Conservation (phyloP, 2,888 invertebrate species). For the Macaria notata region DNA sequence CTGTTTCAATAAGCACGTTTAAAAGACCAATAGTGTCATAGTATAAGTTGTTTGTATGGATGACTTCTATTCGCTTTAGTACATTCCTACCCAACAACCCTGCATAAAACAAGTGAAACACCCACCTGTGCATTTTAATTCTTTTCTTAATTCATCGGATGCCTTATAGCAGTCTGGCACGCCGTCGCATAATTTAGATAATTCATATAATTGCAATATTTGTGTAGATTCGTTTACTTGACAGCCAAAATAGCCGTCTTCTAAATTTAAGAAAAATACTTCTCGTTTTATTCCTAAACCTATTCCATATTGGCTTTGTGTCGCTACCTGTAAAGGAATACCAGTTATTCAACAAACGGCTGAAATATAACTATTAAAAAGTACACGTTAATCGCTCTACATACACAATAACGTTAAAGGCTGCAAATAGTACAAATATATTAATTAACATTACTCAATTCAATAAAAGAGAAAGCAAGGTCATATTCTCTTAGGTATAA, state of each 20-base stretch:
- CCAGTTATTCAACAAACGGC: conserved; percentile 17
- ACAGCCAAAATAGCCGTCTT: conserved; percentile 98
- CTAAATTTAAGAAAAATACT: conserved; percentile 97
- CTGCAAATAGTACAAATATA: no score
- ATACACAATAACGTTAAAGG: no score
- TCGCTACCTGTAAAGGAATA: conserved; percentile 83
- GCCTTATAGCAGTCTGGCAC: conserved; percentile 94
- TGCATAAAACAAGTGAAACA: no score
- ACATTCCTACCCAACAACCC: no score
- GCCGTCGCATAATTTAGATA: conserved; percentile 97
- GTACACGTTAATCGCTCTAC: no score
- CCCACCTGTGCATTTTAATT: conserved; percentile 97
- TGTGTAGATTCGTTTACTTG: conserved; percentile 98
- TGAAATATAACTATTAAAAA: not conserved
- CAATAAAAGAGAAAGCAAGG: no score
- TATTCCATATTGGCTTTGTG: conserved; percentile 91
- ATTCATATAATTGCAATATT: conserved; percentile 96
- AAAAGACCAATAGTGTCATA: no score
- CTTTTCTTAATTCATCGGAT: conserved; percentile 93
- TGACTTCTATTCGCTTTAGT: no score
- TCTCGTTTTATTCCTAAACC: conserved; percentile 93
- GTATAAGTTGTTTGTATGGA: no score
- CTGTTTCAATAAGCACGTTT: no score
- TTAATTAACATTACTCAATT: no score
- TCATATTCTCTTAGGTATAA: no score